Evolutionary conservation across 2,888 invertebrate genomes (phyloP), one percentile per base, ranked within the genome.

Genomic region (Volucella inflata): DNA sequence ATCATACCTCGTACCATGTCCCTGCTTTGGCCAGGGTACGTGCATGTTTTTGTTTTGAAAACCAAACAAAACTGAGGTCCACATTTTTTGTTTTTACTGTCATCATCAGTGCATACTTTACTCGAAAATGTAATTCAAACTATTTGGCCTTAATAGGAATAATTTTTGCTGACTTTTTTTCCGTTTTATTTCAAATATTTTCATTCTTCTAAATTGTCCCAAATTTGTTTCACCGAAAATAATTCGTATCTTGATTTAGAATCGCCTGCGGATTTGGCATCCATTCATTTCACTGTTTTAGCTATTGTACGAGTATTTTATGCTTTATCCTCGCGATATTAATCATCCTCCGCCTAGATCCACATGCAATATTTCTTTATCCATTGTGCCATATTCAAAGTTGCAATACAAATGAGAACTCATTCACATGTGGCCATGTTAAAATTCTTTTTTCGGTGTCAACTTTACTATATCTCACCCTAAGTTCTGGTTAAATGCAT

Each of bases 221-320:
- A 57, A 75, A 75, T 67, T 21, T 75, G 57, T 64, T 14, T 42
- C 48, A 16, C 6, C 30, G 59, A 65, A 65, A 57, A 50, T 42
- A 46, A 44, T 65, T 59, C 48, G 8, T 50, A 59, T 48, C 65
- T 64, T 55, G 8, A 11, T 67, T 65, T 30, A 50, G 46, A 57
- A 75, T 59, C 67, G 75, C 75, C 75, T 67, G 57, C 50, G 75
- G 75, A 59, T 67, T 48, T 30, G 62, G 30, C 14, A 57, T 60
- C 30, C 59, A 76, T 68, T 36, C 51, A n/a, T 16, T 55, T 17
- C 44, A 60, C 60, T 30, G 64, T 12, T 51, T 53, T 77, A 60
- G 46, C 62, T 16, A n/a, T 50, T 50, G 36, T n/a, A n/a, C n/a
- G n/a, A n/a, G n/a, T 50, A 50, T 65, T 59, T 59, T 59, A 55